These are phyloP conservation scores for Asbolus verrucosus DNA, from an alignment of 1,140 invertebrate genomes.

Conservation along the genomic window DNA sequence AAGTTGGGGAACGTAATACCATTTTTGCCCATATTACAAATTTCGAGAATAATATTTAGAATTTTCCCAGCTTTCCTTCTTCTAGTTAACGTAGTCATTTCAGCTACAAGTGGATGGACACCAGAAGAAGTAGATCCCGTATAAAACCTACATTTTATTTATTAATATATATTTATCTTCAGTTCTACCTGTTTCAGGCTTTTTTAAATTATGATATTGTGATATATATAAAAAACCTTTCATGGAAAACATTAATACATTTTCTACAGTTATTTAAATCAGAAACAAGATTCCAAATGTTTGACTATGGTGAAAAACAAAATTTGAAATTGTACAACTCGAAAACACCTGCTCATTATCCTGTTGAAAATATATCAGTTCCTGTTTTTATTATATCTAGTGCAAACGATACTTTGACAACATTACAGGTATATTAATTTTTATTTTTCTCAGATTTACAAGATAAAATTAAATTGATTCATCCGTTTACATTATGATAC, in stretches of 20 bases:
- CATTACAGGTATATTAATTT: not conserved
- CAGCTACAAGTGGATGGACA: not conserved
- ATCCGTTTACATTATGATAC: too few relatives aligned
- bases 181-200: not conserved
- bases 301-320: slow-evolving; percentile 1
- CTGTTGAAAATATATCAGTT: slow-evolving; percentile 6
- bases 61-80: not conserved
- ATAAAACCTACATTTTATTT: not conserved
- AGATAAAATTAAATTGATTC: too few relatives aligned
- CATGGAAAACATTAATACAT: not conserved
- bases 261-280: not conserved
- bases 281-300: slow-evolving; percentile 7
- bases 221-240: not conserved
- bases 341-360: not conserved
- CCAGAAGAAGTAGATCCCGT: slow-evolving; percentile 6
- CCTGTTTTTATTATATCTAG: slow-evolving; percentile 5
- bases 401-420: not conserved
- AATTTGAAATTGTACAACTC: not conserved
- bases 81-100: not conserved
- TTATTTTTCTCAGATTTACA: too few relatives aligned
- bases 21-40: not conserved
- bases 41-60: not conserved
- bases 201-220: not conserved
- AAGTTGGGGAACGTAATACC: not conserved
- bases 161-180: not conserved